phyloP scores from a whole-genome alignment of 2,113 vertebrate genomes.

The Larimichthys polyactis region DNA sequence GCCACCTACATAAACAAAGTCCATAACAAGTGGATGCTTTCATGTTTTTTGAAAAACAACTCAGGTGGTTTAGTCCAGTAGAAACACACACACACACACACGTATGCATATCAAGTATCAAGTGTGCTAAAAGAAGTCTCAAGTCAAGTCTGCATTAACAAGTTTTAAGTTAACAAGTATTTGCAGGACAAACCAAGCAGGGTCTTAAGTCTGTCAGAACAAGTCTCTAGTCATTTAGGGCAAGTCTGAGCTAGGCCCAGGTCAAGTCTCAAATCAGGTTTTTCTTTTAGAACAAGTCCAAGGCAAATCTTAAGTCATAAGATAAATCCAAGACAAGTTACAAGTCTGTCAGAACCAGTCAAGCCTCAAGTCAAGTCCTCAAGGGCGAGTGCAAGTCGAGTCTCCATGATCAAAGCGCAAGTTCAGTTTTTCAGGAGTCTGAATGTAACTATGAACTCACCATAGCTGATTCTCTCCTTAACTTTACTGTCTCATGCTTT shows the following conservation, averaged over 20 bases:
- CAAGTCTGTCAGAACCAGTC: background rate
- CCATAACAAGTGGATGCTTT: background rate
- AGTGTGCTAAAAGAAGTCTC: background rate
- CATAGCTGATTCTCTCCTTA: background rate
- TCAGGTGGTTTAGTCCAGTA: background rate
- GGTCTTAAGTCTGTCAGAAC: background rate
- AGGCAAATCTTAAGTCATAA: background rate
- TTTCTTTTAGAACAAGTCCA: background rate
- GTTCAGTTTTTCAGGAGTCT: background rate
- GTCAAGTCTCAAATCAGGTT: background rate
- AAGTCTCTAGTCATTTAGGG: background rate
- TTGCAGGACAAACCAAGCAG: background rate
- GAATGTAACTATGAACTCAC: background rate
- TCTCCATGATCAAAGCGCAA: background rate
- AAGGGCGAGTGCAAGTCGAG: background rate
- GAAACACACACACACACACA: background rate
- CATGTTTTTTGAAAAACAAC: background rate
- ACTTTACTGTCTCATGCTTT: background rate
- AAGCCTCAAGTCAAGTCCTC: background rate
- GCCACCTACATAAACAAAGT: conserved; percentile 39
- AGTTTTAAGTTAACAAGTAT: background rate
- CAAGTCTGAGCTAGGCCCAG: background rate
- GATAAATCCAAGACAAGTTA: background rate
- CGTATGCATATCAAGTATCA: background rate
- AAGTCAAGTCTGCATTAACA: background rate